Percentiles rank a stretch among this genome's conserved stretches.
phyloP scores from a whole-genome alignment of 2,113 vertebrate genomes.

The Zingel zingel region DNA sequence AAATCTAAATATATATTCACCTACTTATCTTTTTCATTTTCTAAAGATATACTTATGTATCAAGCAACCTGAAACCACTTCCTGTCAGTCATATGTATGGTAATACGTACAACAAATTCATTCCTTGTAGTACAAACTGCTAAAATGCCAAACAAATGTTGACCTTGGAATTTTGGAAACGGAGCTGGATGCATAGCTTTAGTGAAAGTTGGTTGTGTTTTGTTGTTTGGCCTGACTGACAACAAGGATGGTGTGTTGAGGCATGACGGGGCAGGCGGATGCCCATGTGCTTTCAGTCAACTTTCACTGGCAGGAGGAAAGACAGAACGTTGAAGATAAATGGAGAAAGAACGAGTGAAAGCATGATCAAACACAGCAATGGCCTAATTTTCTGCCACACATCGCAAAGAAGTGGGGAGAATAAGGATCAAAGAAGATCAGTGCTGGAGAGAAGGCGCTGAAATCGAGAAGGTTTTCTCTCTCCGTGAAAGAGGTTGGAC shows the following conservation, averaged over 20 bases:
- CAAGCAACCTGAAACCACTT: neutral
- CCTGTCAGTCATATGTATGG: conserved; percentile 5
- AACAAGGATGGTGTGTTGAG: conserved; percentile 32
- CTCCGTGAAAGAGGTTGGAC: neutral
- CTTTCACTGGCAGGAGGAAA: conserved; percentile 42
- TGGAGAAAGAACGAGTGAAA: conserved; percentile 33
- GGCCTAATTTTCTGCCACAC: conserved; percentile 56
- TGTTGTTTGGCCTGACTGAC: conserved; percentile 42
- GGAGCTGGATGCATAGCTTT: conserved; percentile 4
- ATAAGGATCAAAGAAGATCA: conserved; percentile 18
- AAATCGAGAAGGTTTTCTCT: neutral
- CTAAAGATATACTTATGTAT: neutral
- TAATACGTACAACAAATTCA: neutral
- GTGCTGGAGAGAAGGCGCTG: neutral
- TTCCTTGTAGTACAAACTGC: conserved; percentile 23
- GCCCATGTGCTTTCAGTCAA: conserved; percentile 71
- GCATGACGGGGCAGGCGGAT: conserved; percentile 37
- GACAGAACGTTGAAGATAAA: conserved; percentile 33
- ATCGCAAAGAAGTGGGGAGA: neutral
- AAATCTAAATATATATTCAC: neutral
- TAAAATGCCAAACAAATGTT: conserved; percentile 37
- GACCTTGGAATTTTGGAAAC: conserved; percentile 20
- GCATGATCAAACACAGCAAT: conserved; percentile 52
- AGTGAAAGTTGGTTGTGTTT: conserved; percentile 45
- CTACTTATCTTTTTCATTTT: neutral